Base-by-base conservation (phyloP, 1,140 invertebrate genomes). In the Steinernema khuongi region DNA sequence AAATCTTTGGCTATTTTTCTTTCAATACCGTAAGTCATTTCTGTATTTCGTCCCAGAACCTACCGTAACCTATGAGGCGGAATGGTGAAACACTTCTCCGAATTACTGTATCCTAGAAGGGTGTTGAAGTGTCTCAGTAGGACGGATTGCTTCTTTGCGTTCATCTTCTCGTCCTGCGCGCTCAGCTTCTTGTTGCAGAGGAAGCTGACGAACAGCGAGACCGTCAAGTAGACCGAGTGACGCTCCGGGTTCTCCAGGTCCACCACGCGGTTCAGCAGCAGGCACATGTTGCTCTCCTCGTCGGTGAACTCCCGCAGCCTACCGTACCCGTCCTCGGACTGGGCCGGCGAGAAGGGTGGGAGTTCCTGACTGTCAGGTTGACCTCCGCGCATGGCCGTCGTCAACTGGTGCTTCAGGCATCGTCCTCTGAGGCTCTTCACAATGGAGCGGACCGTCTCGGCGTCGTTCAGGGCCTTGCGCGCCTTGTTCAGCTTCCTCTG, bases 161-260 rank as follows among this genome's bases (percentile, higher is more conserved):
- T 77, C 26, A 68, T 72, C 31, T 78, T 78, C 70, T 77, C 76
- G 67, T 77, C 76, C 7, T 73, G 66, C 1, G 83, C 70, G 73
- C 82, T 82, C 44, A 85, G 85, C 0, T 90, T 91, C 86, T 91
- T 92, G 1, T 50, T 72, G 29, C 66, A 36, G 68, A 81, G 85
- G 86, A 92, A 91, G 87, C 96, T 95, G 91, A 98, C 96, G 1
- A 99, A 89, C 4, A 99, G 89, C 83, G 96, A 94, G 1, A 97
- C 91, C n/a, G 97, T 87, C 22, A 97, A 88, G 86, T 97, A 95
- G 75, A 95, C 93, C 0, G 96, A 96, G 87, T 97, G 94, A 81
- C 92, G 90, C 84, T 99, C 96, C 22, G 92, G 90, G 85, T 97
- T 94, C 85, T 97, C 94, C 70, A 94, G 87, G 81, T 98, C 95